These are phyloP conservation scores for Monopterus albus DNA, from an alignment of 2,113 vertebrate species.

Conservation along the genomic window DNA sequence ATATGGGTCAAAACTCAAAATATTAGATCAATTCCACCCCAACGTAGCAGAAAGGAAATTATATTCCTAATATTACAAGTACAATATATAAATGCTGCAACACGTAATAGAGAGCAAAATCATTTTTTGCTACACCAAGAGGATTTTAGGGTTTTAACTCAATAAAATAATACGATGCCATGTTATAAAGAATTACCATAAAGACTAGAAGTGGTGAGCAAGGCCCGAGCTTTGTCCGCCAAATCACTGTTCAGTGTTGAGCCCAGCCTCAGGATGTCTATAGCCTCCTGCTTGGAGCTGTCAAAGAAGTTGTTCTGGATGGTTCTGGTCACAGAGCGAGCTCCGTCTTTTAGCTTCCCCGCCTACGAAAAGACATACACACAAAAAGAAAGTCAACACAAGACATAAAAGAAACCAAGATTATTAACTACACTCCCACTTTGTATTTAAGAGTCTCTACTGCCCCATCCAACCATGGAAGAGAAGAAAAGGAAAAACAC, in stretches of 20 bases:
- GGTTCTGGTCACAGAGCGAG: constrained; percentile 97
- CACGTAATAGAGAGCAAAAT: not conserved
- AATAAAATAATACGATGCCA: too few relatives aligned
- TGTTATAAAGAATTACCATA: constrained; percentile 84
- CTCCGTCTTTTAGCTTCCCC: constrained; percentile 98
- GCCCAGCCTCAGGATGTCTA: constrained; percentile 95
- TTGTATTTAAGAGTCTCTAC: not conserved
- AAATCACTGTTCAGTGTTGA: constrained; percentile 98
- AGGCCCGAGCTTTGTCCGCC: constrained; percentile 97
- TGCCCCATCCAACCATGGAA: not conserved
- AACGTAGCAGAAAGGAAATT: not conserved
- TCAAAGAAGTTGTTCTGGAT: constrained; percentile 99
- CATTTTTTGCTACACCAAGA: too few relatives aligned
- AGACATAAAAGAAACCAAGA: constrained; percentile 24
- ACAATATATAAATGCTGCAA: not conserved
- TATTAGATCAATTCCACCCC: not conserved
- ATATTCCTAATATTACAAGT: not conserved
- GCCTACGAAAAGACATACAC: constrained; percentile 77
- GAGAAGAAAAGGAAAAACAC: constrained; percentile 20
- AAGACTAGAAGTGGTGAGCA: constrained; percentile 96
- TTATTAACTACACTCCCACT: not conserved
- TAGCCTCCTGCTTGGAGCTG: constrained; percentile 98
- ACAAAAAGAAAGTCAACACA: not conserved
- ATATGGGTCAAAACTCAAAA: not conserved
- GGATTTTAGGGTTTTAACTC: too few relatives aligned